These are phyloP conservation scores for Oxyscelio sp. DNA, from an alignment of 2,888 invertebrate species.

Conservation along the genomic window DNA sequence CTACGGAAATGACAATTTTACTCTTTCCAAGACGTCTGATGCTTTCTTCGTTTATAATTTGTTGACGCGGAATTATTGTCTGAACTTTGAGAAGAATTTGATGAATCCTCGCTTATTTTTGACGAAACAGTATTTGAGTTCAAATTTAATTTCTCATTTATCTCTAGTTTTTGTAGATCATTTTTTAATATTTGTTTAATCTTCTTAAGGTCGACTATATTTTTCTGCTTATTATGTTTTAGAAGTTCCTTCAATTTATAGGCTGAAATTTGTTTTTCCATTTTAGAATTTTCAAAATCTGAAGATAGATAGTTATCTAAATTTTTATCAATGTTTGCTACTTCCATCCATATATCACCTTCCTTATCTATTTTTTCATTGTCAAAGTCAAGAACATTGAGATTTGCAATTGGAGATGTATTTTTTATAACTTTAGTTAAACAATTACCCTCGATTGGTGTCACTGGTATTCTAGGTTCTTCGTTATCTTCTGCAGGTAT, in stretches of 20 bases:
- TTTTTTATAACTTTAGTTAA: constrained; percentile 81
- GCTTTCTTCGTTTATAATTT: constrained; percentile 12
- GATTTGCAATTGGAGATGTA: constrained; percentile 79
- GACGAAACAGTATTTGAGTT: background rate
- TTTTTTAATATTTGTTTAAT: constrained; percentile 44
- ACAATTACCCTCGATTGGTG: constrained; percentile 81
- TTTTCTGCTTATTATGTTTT: constrained; percentile 26
- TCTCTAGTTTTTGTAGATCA: constrained; percentile 12
- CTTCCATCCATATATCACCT: constrained; percentile 82
- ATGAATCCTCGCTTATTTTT: constrained; percentile 40
- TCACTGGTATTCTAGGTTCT: constrained; percentile 79
- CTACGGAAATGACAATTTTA: constrained; percentile 49
- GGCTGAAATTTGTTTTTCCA: constrained; percentile 32
- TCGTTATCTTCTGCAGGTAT: constrained; percentile 78
- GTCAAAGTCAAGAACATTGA: constrained; percentile 79
- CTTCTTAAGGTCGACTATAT: constrained; percentile 38
- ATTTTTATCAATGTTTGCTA: constrained; percentile 76
- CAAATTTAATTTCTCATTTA: constrained; percentile 5
- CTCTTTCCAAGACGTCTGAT: constrained; percentile 12
- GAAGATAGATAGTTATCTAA: constrained; percentile 38
- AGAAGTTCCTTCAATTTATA: constrained; percentile 34
- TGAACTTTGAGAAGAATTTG: constrained; percentile 33
- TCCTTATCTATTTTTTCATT: constrained; percentile 81
- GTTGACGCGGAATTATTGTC: constrained; percentile 18
- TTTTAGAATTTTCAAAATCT: constrained; percentile 16